Base-by-base conservation (phyloP, 1,140 invertebrate genomes). In the Paramacrobiotus metropolitanus region DNA sequence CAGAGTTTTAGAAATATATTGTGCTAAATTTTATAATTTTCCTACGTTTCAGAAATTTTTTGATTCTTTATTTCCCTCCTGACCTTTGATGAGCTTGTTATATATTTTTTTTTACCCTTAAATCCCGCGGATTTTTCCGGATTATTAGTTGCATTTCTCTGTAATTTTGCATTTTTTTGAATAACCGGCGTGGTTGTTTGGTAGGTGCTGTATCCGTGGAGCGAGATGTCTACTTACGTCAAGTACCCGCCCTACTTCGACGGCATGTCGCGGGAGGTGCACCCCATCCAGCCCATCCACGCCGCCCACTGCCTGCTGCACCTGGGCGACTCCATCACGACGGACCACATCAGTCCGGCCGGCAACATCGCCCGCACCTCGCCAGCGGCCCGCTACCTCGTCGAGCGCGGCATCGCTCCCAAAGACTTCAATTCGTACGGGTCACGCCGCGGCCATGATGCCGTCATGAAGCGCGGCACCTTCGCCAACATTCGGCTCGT, bases 351-450 rank as follows among this genome's bases (percentile, higher is more conserved):
- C 61, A 94, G 89, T 30, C 94, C 94, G 1, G 94, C 94, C 61
- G 93, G 94, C 9, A 92, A 88, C 31, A 98, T 98, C 69, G 86
- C 91, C 1, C 76, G 92, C 29, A 94, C 86, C 72, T 93, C 87
- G 63, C 83, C 92, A 0, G 92, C 93, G 2, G 92, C 92, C 0
- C 78, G 87, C 68, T 95, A 86, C 75, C 66, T 77, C 15, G 68
- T 67, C 29, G 62, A 55, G 15, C 15, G 48, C 4, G 48, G 85
- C 1, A 72, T 97, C 2, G 86, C 84, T 0, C 87, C 91, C 0
- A 81, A 83, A 65, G 89, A 97, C 68, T 97, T 96, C 71, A 98
- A 98, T 75, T 96, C 92, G 0, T 98, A 97, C 74, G 94, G 94
- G 0, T 88, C 91, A 1, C 79, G 93, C 18, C 81, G 93, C 68